phyloP scores from a whole-genome alignment of 2,113 vertebrate species.

The Aythya baeri region DNA sequence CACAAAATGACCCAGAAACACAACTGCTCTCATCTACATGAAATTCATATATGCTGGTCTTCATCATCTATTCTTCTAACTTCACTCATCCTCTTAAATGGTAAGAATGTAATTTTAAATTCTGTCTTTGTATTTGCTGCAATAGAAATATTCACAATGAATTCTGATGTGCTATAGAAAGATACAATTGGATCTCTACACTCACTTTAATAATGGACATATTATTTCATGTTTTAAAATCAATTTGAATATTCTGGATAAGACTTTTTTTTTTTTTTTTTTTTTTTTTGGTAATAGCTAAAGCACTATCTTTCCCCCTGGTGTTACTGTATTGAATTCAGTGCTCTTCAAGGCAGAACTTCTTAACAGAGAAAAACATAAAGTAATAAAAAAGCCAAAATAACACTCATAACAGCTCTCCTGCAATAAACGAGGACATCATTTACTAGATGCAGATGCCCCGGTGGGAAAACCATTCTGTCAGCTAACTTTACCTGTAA shows the following conservation, averaged over 20 bases:
- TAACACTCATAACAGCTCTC: not conserved
- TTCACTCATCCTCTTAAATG: not conserved
- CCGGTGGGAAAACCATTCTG: not conserved
- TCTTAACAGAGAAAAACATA: not conserved
- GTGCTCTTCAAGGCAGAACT: not conserved
- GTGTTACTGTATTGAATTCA: not conserved
- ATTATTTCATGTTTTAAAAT: slow-evolving; percentile 1
- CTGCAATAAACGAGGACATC: not conserved
- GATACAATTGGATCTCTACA: not conserved
- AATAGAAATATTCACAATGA: not conserved
- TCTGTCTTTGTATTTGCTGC: not conserved
- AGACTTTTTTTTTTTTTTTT: not conserved
- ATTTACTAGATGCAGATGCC: not conserved
- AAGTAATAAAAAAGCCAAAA: not conserved
- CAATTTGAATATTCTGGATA: not conserved
- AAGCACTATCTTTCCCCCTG: not conserved
- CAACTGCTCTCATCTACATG: not conserved
- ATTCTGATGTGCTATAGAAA: not conserved
- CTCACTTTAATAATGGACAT: not conserved
- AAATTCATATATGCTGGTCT: not conserved
- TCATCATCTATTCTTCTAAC: not conserved
- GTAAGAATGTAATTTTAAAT: not conserved
- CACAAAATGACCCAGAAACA: not conserved
- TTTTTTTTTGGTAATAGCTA: not conserved
- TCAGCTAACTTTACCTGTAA: not conserved